These are phyloP conservation scores for Clarias platycephalus DNA, from an alignment of 2,797 vertebrate genomes.

Conservation along the genomic window DNA sequence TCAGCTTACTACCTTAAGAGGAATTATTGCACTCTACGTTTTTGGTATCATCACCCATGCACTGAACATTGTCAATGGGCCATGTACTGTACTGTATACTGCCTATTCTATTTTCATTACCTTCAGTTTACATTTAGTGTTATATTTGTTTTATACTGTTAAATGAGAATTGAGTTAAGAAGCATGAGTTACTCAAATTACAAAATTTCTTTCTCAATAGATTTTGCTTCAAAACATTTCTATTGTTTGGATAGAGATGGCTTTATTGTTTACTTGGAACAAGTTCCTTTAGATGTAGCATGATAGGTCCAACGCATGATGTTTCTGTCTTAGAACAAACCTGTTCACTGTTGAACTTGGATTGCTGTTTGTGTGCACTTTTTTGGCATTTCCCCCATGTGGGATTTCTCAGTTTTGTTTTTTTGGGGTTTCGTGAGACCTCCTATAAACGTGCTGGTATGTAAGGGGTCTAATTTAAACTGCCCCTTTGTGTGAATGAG, in stretches of 20 bases:
- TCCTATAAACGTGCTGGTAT: neutral
- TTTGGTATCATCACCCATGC: slow-evolving; percentile 6
- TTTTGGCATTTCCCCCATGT: neutral
- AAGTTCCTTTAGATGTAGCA: neutral
- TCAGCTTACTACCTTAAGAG: neutral
- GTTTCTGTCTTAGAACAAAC: neutral
- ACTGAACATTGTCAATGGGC: neutral
- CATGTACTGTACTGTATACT: neutral
- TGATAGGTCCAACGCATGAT: neutral
- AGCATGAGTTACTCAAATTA: neutral
- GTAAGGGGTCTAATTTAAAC: neutral
- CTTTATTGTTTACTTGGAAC: neutral
- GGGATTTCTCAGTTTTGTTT: neutral
- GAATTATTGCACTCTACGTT: neutral
- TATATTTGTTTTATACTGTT: neutral
- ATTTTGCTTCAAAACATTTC: neutral
- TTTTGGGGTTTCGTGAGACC: neutral
- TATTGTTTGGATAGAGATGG: neutral
- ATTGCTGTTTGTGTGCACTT: neutral
- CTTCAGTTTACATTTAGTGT: neutral
- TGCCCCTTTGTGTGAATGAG: neutral
- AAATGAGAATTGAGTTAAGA: neutral
- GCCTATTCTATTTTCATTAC: neutral
- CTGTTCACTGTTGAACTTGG: neutral
- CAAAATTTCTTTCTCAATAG: neutral